Conservation (phyloP, 2,113 vertebrate species). For the Brachypteracias leptosomus region DNA sequence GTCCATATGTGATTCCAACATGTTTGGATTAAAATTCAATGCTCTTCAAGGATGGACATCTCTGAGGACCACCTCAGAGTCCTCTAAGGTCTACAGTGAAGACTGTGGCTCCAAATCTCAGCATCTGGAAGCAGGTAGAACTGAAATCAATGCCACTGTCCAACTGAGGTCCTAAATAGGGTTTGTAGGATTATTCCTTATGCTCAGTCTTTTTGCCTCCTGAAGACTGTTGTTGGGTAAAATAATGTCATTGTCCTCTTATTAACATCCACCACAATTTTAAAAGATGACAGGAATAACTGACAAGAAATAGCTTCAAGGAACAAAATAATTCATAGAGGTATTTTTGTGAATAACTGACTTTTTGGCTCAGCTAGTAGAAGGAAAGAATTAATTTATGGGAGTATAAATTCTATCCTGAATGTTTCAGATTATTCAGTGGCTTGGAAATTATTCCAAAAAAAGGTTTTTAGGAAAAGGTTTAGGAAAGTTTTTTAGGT, state of each 20-base stretch:
- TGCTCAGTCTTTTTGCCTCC: not conserved
- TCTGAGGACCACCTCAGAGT: not conserved
- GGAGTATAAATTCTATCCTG: not conserved
- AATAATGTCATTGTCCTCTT: not conserved
- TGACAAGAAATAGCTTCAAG: not conserved
- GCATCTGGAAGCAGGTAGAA: not conserved
- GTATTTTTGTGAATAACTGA: not conserved
- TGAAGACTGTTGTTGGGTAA: not conserved
- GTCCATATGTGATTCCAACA: not conserved
- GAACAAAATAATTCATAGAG: not conserved
- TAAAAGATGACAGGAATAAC: not conserved
- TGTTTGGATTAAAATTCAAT: not conserved
- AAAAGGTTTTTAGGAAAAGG: too few relatives aligned
- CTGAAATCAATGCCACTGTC: not conserved
- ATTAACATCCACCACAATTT: not conserved
- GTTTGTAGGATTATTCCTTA: too few relatives aligned
- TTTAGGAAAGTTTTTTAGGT: not conserved
- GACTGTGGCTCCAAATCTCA: not conserved
- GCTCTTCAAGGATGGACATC: not conserved
- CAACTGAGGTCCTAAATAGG: not conserved
- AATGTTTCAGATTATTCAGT: not conserved
- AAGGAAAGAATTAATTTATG: not conserved
- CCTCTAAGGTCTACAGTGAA: rapidly evolving
- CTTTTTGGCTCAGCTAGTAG: not conserved
- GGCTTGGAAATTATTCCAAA: not conserved